Evolutionary conservation across 2,888 invertebrate genomes (phyloP), one percentile per base, ranked within the genome.

Genomic region (Leucoma salicis): DNA sequence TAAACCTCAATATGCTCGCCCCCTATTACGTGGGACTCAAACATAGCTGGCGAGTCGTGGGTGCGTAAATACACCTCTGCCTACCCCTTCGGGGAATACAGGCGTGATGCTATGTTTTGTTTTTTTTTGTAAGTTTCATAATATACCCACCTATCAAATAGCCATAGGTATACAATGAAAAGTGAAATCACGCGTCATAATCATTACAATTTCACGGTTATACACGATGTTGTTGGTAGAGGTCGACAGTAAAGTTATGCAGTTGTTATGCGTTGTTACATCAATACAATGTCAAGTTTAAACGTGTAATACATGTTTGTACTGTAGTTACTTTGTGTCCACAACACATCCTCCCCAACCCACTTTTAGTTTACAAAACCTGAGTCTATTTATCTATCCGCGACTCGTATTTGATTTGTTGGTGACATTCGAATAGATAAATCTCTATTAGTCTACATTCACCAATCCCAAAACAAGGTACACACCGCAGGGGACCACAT

Each of bases 381-480:
- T 66, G 53, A 62, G 63, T 71, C 53, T 80, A 65, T 80, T 77
- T 81, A 63, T 66, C 64, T 81, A 63, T 66, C 64, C 72, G 65
- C 52, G 52, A 52, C 53, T 48, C 53, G 46, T 83, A 79, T 84
- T 82, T 83, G 76, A 21, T 74, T 80, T 74, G 81, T 84, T 65
- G 60, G 62, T 53, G 63, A 66, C 63, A 57, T 79, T 82, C 74
- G 60, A 50, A 53, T 71, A 76, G 79, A 83, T 80, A 75, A 80
- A 82, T 80, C 74, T 76, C 72, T 69, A 78, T 82, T 81, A 83
- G 76, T 77, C 70, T 47, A 68, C 70, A 77, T 78, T 83, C 78
- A 80, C 79, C 77, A 78, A 82, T 80, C 74, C 64, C 57, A 49
- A 44, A 39, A 49, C 56, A 42, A 54, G 60, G 32, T 35, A 13